These are phyloP conservation scores for Lates calcarifer DNA, from an alignment of 2,113 vertebrate genomes.

Conservation along the genomic window DNA sequence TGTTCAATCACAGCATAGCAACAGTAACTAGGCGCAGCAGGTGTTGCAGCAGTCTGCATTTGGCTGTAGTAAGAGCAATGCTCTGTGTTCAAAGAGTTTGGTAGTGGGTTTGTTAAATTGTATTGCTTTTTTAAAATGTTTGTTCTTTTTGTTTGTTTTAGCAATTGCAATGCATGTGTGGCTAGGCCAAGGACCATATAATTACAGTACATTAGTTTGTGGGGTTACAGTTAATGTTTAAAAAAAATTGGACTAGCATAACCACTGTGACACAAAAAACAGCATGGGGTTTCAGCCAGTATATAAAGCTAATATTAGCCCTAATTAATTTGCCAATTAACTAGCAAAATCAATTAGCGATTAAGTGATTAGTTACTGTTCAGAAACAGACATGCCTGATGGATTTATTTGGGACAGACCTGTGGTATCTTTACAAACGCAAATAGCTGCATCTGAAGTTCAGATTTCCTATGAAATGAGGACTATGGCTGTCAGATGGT, in stretches of 20 bases:
- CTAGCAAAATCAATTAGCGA: not conserved
- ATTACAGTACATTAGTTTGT: not conserved
- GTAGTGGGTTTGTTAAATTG: too few relatives aligned
- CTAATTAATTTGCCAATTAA: not conserved
- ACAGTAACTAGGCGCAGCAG: not conserved
- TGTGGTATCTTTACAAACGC: not conserved
- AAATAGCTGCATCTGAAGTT: conserved; percentile 17
- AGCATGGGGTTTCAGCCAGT: too few relatives aligned
- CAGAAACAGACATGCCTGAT: not conserved
- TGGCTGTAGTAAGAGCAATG: not conserved
- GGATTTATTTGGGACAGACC: not conserved
- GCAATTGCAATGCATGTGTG: not conserved
- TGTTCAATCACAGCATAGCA: conserved; percentile 8
- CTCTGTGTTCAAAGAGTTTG: not conserved
- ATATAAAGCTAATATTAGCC: not conserved
- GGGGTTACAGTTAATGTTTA: not conserved
- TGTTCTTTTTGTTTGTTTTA: not conserved
- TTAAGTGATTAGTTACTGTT: not conserved
- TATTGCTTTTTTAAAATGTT: too few relatives aligned
- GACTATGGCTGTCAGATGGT: conserved; percentile 3
- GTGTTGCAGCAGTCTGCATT: not conserved
- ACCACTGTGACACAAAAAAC: not conserved
- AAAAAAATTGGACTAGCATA: not conserved
- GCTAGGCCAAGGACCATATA: not conserved
- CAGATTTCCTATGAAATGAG: conserved; percentile 15